Percentiles rank a stretch among this genome's conserved stretches.
Evolutionary conservation across 2,113 vertebrate genomes (phyloP).

Genomic region (Cercopithecus mona): DNA sequence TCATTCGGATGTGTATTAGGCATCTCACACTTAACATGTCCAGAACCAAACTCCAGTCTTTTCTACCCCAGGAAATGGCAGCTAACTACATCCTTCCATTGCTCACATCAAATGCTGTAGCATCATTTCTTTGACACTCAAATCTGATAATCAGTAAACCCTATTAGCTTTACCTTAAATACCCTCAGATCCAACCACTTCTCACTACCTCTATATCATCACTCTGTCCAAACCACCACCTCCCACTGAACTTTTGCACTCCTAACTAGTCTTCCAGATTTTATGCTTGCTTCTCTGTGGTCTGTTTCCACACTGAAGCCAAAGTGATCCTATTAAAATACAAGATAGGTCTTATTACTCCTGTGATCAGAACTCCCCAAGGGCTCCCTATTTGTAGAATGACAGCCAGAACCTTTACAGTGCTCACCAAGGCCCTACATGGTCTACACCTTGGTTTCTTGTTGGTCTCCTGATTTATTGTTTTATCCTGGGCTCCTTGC

Average conservation of each 20-base stretch:
- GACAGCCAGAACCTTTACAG: neutral
- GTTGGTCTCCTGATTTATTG: neutral
- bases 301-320: neutral
- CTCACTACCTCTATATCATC: neutral
- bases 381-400: neutral
- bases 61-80: neutral
- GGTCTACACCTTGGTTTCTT: neutral
- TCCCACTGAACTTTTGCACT: neutral
- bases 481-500: neutral
- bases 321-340: neutral
- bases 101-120: neutral
- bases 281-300: neutral
- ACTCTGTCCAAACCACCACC: neutral
- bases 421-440: neutral
- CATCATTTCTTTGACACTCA: neutral
- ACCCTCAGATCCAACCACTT: neutral
- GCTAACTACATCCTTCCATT: neutral
- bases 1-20: neutral
- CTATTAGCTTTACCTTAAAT: neutral
- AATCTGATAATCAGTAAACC: neutral
- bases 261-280: neutral
- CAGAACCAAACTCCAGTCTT: neutral
- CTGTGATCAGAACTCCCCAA: neutral
- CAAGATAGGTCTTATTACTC: neutral
- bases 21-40: conserved; percentile 1